Base-by-base conservation (phyloP, 2,113 vertebrate species). In the Cheilinus undulatus region DNA sequence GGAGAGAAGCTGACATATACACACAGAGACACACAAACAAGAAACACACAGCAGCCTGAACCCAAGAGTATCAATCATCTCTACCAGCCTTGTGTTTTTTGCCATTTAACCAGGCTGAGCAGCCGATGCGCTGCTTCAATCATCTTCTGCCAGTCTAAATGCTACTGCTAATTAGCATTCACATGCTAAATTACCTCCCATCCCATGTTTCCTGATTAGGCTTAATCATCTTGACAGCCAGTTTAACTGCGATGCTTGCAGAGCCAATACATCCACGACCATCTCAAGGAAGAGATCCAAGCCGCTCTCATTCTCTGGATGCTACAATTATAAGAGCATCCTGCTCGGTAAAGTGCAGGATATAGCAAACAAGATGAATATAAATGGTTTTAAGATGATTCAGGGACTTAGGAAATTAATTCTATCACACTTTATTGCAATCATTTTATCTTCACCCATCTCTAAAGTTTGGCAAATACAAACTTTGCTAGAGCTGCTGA, bases 101-200 rank as follows among this genome's bases (percentile, higher is more conserved):
- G 88, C 85, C 80, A 74, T 86, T 88, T 84, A 87, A 89, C 78
- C 77, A 62, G 81, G 63, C 68, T 38, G 78, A 80, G 83, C 81
- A 56, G 83, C 78, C 83, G 81, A 86, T 88, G 79, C 88, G n/a
- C 91, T 13, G 81, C 84, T 89, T 92, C 88, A 86, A 92, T 92
- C 91, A 91, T 85, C 76, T 59, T 69, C 88, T 88, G 87, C 85
- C 86, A 88, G 62, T 86, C 78, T 87, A 88, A 91, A 89, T 91
- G 88, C 88, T 89, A 83, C 68, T 17, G 74, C 89, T 92, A 91
- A 92, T 91, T 91, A 90, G 88, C 88, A 92, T 89, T 90, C 88
- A 88, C 88, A 90, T 91, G 89, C 87, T 90, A 91, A 91, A 92
- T 92, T 92, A 92, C 86, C 87, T 86, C 84, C 77, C 86, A 81